A percentile compares a stretch with the other conserved stretches of the same genome.
Evolutionary conservation across 2,888 invertebrate species (phyloP).

Genomic region (Conomelus anceps): DNA sequence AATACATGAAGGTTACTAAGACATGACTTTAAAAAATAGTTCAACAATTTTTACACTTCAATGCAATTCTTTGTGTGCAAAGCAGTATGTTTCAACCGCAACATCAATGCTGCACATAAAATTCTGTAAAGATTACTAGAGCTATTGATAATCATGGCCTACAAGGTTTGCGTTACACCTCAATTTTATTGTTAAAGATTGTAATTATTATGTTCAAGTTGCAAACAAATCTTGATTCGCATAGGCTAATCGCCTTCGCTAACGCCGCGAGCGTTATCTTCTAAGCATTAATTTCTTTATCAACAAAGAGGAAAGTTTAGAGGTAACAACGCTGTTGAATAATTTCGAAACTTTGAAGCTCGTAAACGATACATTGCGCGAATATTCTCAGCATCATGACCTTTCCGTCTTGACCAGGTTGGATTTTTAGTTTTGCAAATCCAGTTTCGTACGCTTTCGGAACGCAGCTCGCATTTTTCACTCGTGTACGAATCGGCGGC

Average conservation of each 20-base stretch:
- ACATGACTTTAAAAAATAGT: no score
- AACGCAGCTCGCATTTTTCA: neutral
- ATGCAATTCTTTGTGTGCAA: neutral
- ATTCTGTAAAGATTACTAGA: neutral
- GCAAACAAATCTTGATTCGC: neutral
- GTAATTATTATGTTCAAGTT: neutral
- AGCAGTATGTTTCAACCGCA: neutral
- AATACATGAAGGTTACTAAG: no score
- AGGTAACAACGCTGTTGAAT: neutral
- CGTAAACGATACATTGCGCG: neutral
- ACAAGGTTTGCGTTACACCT: neutral
- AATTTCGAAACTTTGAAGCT: neutral
- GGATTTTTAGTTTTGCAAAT: neutral
- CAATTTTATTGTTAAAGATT: neutral
- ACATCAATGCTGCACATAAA: neutral
- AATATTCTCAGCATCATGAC: neutral
- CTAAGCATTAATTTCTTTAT: neutral
- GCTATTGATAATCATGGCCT: neutral
- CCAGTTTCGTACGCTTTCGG: neutral
- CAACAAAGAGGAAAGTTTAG: neutral
- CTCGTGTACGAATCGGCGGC: neutral
- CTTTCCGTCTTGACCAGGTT: neutral
- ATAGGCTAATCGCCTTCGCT: no score
- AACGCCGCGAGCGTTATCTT: neutral
- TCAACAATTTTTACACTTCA: neutral